phyloP scores from a whole-genome alignment of 2,113 vertebrate species.

The Aramus guarauna region DNA sequence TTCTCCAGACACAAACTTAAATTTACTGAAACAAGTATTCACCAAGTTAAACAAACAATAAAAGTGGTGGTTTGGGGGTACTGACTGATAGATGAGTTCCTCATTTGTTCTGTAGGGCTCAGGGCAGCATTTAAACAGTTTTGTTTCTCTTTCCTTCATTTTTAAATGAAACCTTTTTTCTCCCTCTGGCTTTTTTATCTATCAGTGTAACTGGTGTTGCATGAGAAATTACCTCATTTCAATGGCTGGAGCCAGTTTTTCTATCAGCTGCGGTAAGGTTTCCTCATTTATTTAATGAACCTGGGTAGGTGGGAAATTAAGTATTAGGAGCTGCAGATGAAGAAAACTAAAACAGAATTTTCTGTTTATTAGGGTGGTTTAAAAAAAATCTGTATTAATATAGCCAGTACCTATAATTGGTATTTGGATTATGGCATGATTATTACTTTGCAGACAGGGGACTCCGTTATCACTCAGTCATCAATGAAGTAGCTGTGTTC shows the following conservation, averaged over 20 bases:
- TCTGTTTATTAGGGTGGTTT: not conserved
- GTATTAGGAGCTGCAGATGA: conserved; percentile 5
- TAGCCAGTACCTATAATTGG: not conserved
- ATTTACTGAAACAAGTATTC: not conserved
- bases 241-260: not conserved
- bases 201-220: not conserved
- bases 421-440: conserved; percentile 35
- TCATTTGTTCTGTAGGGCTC: not conserved
- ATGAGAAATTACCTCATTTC: conserved; percentile 48
- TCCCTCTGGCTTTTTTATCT: conserved; percentile 32
- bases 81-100: not conserved
- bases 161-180: conserved; percentile 16
- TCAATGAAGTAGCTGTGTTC: conserved; percentile 27
- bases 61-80: not conserved
- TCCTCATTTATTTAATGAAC: conserved; percentile 53
- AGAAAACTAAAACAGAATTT: not conserved
- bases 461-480: conserved; percentile 28
- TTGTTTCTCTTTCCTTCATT: not conserved
- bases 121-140: not conserved
- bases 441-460: conserved; percentile 31
- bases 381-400: not conserved
- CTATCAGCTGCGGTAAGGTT: conserved; percentile 14
- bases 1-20: not conserved
- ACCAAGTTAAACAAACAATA: not conserved
- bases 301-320: conserved; percentile 41